Conservation (phyloP, 2,113 vertebrate species). For the Cinclus cinclus region DNA sequence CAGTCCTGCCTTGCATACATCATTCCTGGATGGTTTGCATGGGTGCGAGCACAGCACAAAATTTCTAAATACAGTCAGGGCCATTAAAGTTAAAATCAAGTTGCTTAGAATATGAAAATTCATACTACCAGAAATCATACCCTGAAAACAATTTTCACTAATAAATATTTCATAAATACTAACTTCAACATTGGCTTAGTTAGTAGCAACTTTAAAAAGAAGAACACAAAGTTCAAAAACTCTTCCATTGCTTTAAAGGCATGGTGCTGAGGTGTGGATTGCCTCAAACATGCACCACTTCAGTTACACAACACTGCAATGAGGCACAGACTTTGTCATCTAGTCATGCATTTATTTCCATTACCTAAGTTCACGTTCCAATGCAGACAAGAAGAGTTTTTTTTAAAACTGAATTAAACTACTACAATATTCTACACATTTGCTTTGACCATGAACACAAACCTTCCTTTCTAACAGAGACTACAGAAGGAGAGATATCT, state of each 20-base stretch:
- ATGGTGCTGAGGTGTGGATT: background rate
- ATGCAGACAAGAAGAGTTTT: background rate
- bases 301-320: rapidly evolving
- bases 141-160: background rate
- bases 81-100: background rate
- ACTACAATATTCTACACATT: background rate
- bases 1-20: background rate
- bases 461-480: background rate
- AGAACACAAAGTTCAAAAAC: background rate
- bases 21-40: background rate
- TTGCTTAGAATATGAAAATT: background rate
- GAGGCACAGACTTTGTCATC: background rate
- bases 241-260: background rate
- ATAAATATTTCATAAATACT: background rate
- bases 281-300: background rate
- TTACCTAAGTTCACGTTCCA: background rate
- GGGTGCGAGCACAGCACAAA: background rate
- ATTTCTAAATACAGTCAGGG: background rate
- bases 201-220: background rate
- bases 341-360: background rate
- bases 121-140: background rate
- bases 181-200: background rate
- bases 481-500: background rate
- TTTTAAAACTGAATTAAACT: background rate
- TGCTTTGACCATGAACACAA: background rate